Percentiles rank a stretch among this genome's conserved stretches.
Evolutionary conservation across 2,888 invertebrate genomes (phyloP).

Genomic region (Nemoura dubitans): DNA sequence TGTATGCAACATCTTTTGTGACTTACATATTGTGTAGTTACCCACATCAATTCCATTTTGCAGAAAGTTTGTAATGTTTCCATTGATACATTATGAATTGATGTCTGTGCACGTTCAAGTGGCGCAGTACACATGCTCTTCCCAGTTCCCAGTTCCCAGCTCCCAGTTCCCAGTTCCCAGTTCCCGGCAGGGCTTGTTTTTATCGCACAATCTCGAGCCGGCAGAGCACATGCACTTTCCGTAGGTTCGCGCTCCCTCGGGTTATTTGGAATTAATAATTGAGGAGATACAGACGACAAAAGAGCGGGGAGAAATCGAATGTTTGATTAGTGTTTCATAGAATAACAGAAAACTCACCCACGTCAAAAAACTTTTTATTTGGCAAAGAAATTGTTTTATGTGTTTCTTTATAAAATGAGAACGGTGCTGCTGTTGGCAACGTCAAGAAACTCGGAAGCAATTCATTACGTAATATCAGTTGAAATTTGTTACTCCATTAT

Average conservation of each 20-base stretch:
- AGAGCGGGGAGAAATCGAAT: background rate
- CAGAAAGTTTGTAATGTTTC: background rate
- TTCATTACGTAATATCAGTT: background rate
- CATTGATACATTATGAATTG: background rate
- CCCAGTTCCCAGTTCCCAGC: background rate
- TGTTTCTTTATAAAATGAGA: background rate
- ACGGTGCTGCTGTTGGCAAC: background rate
- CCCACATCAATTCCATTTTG: background rate
- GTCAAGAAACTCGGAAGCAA: background rate
- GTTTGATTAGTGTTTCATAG: slow-evolving; percentile 20
- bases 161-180: background rate
- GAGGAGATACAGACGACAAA: slow-evolving; percentile 8
- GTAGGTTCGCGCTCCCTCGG: background rate
- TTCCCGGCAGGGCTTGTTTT: background rate
- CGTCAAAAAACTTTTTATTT: slow-evolving; percentile 15
- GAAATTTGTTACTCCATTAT: too few relatives aligned
- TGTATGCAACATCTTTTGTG: background rate
- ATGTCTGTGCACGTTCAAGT: background rate
- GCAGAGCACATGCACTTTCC: slow-evolving; percentile 12
- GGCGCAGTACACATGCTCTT: background rate
- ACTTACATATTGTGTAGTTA: background rate
- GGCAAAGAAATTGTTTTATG: background rate
- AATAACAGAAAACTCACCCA: slow-evolving; percentile 19
- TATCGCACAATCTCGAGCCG: background rate
- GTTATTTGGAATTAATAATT: slow-evolving; percentile 23